Base-by-base conservation (phyloP, 64 coral and sea anemone species). In the Montipora efflorescens region DNA sequence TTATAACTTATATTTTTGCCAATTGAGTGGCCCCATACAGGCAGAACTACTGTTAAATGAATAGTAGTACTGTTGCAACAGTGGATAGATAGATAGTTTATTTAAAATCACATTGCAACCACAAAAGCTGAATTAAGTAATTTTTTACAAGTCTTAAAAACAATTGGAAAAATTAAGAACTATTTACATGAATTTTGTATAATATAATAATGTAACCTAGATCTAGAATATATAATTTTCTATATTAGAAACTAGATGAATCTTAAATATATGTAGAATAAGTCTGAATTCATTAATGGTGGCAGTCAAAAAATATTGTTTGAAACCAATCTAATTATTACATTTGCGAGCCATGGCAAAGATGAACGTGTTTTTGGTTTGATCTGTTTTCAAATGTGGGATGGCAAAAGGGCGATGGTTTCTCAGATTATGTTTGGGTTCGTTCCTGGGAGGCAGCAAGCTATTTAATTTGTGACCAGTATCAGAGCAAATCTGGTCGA, bases 31-130 rank as follows among this genome's bases (percentile, higher is more conserved):
- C 36, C 36, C 36, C 36, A 36, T 36, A 36, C 36, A 36, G 36
- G 36, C 36, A 36, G 36, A 36, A 36, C 36, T 36, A 36, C 36
- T 36, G 36, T 36, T 36, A 36, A 36, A 36, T 36, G 36, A 36
- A 36, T 36, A 36, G 36, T 36, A 36, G 36, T 36, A 36, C 36
- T 36, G 36, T 36, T 36, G 36, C 36, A 36, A 36, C 36, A 36
- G 36, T 55, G 10, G 52, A 55, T 55, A 80, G 78, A 80, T 80
- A 48, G 78, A 80, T 80, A 80, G 78, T 7, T 80, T 80, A 83
- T 57, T 83, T 83, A 83, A 83, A 83, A 83, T 83, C 50, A 83
- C 80, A 57, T 59, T 61, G 80, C 80, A 83, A 3, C 80, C 80
- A 0, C 52, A 28, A 83, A 43, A 49, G 80, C 80, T 83, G 80